Percentiles rank a stretch among this genome's conserved stretches.
Conservation (phyloP, 2,113 vertebrate species). For the Scatophagus argus region DNA sequence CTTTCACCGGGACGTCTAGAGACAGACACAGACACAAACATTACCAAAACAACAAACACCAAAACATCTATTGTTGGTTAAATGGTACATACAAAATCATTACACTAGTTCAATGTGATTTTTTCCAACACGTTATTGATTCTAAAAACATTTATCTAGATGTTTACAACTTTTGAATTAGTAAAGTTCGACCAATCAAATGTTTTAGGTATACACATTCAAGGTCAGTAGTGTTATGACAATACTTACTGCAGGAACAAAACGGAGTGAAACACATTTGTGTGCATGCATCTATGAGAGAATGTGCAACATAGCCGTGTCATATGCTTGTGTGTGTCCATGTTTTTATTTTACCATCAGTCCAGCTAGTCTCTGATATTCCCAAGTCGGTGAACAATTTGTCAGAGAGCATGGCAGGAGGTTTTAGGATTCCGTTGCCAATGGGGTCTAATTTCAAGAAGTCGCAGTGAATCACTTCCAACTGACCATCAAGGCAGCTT, state of each 20-base stretch:
- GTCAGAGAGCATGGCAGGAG: slow-evolving; percentile 83
- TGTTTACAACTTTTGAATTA: background rate
- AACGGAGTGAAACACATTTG: background rate
- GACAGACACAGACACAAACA: slow-evolving; percentile 31
- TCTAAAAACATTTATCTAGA: background rate
- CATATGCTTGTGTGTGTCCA: background rate
- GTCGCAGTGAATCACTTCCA: slow-evolving; percentile 90
- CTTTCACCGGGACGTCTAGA: slow-evolving; percentile 89
- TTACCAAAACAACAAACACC: slow-evolving; percentile 24
- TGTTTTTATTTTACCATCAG: slow-evolving; percentile 74
- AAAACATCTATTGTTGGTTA: too few relatives aligned
- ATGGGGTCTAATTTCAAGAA: slow-evolving; percentile 91
- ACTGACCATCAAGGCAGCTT: slow-evolving; percentile 79
- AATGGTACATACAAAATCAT: background rate
- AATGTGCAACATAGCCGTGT: background rate
- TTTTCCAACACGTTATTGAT: background rate
- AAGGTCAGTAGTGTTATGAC: background rate
- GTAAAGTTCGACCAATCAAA: background rate
- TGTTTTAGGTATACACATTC: background rate
- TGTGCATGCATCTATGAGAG: background rate
- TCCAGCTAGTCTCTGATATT: slow-evolving; percentile 88
- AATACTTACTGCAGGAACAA: background rate
- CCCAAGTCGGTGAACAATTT: slow-evolving; percentile 88
- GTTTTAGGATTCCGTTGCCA: slow-evolving; percentile 66
- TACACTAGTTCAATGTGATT: background rate